Evolutionary conservation across 2,888 invertebrate genomes (phyloP).

Genomic region (Drosophila barbarae): DNA sequence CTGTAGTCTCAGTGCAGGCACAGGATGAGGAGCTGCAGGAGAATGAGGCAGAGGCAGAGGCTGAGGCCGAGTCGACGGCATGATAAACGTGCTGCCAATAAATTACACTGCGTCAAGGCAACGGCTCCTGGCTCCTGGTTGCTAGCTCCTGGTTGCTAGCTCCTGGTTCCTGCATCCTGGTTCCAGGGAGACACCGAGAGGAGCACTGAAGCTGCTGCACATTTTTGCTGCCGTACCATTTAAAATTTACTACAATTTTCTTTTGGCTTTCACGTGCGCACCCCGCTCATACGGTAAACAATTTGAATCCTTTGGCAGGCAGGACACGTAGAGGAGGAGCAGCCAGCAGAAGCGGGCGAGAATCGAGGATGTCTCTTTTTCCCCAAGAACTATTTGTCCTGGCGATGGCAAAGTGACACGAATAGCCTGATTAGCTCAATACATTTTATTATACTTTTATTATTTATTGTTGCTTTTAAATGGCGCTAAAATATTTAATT

Average conservation of each 20-base stretch:
- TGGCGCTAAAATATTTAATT: too few relatives aligned
- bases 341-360: conserved; percentile 30
- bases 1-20: conserved; percentile 23
- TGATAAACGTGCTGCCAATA: conserved; percentile 75
- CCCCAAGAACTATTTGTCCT: conserved; percentile 6
- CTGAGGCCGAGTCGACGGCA: conserved; percentile 59
- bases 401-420: conserved; percentile 35
- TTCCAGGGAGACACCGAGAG: conserved; percentile 10
- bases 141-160: conserved; percentile 12
- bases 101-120: conserved; percentile 74
- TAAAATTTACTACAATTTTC: conserved; percentile 75
- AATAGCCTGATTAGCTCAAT: conserved; percentile 2
- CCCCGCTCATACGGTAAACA: conserved; percentile 70
- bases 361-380: conserved; percentile 60
- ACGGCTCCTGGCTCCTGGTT: conserved; percentile 40
- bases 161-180: conserved; percentile 27
- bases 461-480: not conserved
- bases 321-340: conserved; percentile 61
- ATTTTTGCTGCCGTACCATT: conserved; percentile 73
- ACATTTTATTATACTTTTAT: not conserved
- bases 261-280: conserved; percentile 70
- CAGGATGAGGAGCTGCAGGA: conserved; percentile 20
- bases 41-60: conserved; percentile 22
- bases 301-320: conserved; percentile 72
- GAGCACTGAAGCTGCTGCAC: conserved; percentile 49